phyloP scores from a whole-genome alignment of 2,888 invertebrate genomes.

The Spodoptera picta region DNA sequence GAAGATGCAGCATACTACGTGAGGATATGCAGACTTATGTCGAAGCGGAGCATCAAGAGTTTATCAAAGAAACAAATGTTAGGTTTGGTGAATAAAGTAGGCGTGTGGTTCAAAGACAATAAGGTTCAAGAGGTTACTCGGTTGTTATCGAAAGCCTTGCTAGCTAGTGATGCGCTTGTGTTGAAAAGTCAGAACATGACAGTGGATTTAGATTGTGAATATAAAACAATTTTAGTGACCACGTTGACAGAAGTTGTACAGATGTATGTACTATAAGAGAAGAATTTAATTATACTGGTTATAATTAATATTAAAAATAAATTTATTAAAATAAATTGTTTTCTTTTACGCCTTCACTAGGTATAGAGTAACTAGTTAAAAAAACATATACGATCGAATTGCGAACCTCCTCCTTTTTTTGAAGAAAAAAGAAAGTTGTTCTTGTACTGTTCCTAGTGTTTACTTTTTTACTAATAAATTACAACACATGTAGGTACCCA shows the following conservation, averaged over 20 bases:
- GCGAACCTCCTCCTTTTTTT: too few relatives aligned
- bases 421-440: too few relatives aligned
- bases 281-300: neutral
- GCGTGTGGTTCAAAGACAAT: constrained; percentile 54
- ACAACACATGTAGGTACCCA: neutral
- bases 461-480: too few relatives aligned
- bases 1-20: constrained; percentile 70
- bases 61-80: constrained; percentile 75
- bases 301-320: too few relatives aligned
- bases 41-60: constrained; percentile 75
- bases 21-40: constrained; percentile 68
- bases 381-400: too few relatives aligned
- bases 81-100: constrained; percentile 67
- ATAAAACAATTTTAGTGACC: constrained; percentile 58
- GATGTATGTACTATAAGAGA: constrained; percentile 57
- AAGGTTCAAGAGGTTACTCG: constrained; percentile 65
- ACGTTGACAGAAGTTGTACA: constrained; percentile 67
- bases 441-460: too few relatives aligned
- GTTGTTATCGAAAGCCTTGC: constrained; percentile 69
- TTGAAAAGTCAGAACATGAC: constrained; percentile 66
- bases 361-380: too few relatives aligned
- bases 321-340: too few relatives aligned
- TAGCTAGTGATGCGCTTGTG: constrained; percentile 66
- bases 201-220: constrained; percentile 31
- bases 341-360: too few relatives aligned